Evolutionary conservation across 1,140 invertebrate species (phyloP), one percentile per base, ranked within the genome.

Genomic region (Mylabris phalerata): DNA sequence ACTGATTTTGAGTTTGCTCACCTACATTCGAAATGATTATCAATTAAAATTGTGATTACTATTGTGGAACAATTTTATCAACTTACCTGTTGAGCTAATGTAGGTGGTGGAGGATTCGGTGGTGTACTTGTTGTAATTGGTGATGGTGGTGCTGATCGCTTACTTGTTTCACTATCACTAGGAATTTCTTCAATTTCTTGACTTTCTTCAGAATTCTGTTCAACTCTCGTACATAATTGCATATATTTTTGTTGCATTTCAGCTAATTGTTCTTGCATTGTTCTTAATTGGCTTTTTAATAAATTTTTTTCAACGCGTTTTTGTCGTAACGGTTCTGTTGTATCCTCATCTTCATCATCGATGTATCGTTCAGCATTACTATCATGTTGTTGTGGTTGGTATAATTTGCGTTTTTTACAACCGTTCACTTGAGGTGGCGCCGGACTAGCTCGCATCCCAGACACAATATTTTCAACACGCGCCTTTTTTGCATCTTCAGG

Each of bases 381-480:
- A 69, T 93, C 90, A 71, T 95, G 92, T 68, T 96, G 93, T 71
- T 95, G 92, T 1, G 95, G 95, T 67, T 96, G 92, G 72, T 96
- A 96, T n/a, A 97, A 80, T 75, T 98, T 98, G 19, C 95, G 82
- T 77, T 98, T 98, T 73, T 95, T 95, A 78, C 90, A 96, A 43
- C 90, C 93, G 74, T 92, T 94, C 54, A 92, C 89, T 41, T 83
- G 78, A 1, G 76, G 75, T 11, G 86, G 80, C 25, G 84, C 85
- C 5, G 90, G 89, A 67, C 89, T 91, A 63, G 88, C 87, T 56
- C 90, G 81, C 88, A 95, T 95, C 48, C 88, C 90, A 50, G 88
- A 92, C 49, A 95, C 90, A 61, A 96, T 95, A 73, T 94, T 94
- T 78, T 97, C 94, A 51, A 96, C 92, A 56, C 93, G 84, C 13